A percentile compares a stretch with the other conserved stretches of the same genome.
Evolutionary conservation across 2,113 vertebrate genomes (phyloP).

Genomic region (Trematomus loennbergii): DNA sequence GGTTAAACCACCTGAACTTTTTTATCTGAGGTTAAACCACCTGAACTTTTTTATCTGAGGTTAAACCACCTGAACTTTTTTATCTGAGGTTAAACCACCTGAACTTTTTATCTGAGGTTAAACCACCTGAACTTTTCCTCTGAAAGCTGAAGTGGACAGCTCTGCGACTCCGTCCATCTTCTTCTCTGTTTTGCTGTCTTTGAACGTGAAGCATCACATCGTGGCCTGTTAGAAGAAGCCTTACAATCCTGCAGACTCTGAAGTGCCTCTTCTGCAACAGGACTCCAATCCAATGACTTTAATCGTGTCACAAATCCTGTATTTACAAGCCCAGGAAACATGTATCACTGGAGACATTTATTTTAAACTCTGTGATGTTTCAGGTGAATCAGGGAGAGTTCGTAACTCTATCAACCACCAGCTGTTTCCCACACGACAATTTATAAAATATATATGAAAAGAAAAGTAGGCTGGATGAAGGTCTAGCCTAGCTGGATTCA

Average conservation of each 20-base stretch:
- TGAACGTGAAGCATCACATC: slow-evolving; percentile 23
- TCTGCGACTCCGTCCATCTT: neutral
- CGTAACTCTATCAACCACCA: neutral
- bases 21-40: neutral
- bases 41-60: no score
- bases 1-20: no score
- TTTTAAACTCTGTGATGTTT: neutral
- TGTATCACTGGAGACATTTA: neutral
- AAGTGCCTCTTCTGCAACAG: slow-evolving; percentile 61
- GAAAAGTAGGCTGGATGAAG: neutral
- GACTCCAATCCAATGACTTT: neutral
- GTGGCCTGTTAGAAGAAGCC: slow-evolving; percentile 27
- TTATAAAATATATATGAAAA: neutral
- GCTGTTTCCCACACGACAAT: neutral
- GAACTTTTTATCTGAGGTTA: no score
- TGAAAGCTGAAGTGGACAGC: neutral
- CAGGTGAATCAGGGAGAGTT: neutral
- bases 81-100: slow-evolving; percentile 7
- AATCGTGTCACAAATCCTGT: neutral
- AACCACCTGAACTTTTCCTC: slow-evolving; percentile 7
- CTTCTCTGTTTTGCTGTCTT: neutral
- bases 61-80: no score
- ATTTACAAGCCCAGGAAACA: neutral
- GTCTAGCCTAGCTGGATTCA: slow-evolving; percentile 2
- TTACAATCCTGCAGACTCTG: slow-evolving; percentile 47